These are phyloP conservation scores for Diadophis punctatus DNA, from an alignment of 2,113 vertebrate species.

Conservation along the genomic window DNA sequence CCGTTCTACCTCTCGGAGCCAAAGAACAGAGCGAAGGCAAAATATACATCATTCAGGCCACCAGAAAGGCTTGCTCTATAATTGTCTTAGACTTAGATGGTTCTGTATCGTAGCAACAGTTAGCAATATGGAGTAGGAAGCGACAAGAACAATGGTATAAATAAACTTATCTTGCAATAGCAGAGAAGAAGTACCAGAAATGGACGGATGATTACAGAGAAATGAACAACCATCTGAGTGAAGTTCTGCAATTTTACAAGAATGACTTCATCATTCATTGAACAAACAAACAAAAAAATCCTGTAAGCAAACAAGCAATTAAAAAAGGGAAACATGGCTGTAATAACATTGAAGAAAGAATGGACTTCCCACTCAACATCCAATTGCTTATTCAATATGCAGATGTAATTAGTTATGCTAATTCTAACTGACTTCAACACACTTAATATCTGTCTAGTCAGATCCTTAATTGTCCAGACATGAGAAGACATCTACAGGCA, in stretches of 20 bases:
- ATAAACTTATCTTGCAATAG: background rate
- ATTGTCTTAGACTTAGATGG: background rate
- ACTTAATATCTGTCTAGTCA: background rate
- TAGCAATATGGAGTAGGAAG: background rate
- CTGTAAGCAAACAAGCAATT: background rate
- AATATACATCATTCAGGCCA: background rate
- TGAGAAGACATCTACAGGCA: background rate
- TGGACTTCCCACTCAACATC: background rate
- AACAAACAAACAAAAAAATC: background rate
- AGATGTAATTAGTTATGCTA: background rate
- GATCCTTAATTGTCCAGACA: background rate
- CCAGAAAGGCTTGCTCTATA: background rate
- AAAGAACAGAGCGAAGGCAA: background rate
- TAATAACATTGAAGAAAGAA: background rate
- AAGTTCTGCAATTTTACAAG: background rate
- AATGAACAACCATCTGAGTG: background rate
- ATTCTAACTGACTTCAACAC: background rate
- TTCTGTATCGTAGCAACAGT: background rate
- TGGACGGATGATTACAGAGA: background rate
- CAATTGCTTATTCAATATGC: background rate
- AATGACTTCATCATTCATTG: background rate
- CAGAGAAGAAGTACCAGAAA: background rate
- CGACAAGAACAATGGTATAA: background rate
- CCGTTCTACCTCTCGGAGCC: background rate
- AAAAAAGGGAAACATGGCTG: background rate